Percentiles rank a stretch among this genome's conserved stretches.
Evolutionary conservation across 2,888 invertebrate species (phyloP).

Genomic region (Tridacna gigas): DNA sequence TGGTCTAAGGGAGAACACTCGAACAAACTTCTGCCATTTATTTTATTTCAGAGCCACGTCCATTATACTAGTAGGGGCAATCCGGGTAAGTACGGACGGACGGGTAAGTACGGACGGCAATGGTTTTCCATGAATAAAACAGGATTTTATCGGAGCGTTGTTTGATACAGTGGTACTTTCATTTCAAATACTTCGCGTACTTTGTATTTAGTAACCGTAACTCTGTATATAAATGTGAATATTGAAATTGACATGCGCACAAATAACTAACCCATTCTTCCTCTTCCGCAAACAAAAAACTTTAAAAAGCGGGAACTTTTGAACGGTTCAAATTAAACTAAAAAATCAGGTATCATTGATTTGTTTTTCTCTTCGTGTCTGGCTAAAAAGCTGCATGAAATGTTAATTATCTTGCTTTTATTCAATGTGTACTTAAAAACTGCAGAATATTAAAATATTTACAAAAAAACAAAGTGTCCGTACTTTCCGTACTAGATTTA

Average conservation of each 20-base stretch:
- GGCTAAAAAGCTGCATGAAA: neutral
- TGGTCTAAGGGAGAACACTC: too few relatives aligned
- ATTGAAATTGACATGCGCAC: neutral
- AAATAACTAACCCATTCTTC: too few relatives aligned
- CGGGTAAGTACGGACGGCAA: constrained; percentile 5
- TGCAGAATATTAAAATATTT: neutral
- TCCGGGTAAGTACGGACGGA: constrained; percentile 17
- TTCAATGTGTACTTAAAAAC: neutral
- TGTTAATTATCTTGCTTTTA: neutral
- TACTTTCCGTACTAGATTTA: neutral
- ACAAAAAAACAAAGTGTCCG: neutral
- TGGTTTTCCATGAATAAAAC: neutral
- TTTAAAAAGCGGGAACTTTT: constrained; percentile 7
- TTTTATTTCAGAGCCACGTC: too few relatives aligned
- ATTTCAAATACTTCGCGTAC: neutral
- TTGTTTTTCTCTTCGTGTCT: constrained; percentile 1
- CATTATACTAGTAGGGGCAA: neutral
- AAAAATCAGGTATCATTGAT: neutral
- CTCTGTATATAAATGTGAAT: neutral
- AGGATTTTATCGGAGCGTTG: neutral
- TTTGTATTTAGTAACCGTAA: neutral
- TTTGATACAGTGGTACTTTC: neutral
- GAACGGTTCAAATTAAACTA: neutral
- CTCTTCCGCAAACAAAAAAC: neutral
- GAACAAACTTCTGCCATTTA: too few relatives aligned